Conservation (phyloP, 2,888 invertebrate genomes). For the Drosophila sordidapex region DNA sequence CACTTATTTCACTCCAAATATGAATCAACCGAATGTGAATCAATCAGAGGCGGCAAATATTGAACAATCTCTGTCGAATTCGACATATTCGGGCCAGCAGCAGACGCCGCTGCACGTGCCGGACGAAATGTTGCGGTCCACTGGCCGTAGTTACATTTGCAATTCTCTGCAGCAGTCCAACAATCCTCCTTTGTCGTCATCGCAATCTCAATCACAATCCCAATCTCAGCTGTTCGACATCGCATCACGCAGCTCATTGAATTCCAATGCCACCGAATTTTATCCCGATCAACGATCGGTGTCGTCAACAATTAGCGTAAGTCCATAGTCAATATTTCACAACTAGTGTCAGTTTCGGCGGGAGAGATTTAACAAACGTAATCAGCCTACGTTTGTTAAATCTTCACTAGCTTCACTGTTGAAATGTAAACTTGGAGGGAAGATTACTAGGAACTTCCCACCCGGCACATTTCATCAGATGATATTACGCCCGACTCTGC, state of each 20-base stretch:
- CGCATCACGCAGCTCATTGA: conserved; percentile 28
- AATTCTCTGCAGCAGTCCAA: neutral
- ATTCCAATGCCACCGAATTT: conserved; percentile 47
- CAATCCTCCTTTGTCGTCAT: neutral
- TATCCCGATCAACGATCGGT: neutral
- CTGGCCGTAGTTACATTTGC: neutral
- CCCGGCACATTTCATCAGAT: neutral
- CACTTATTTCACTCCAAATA: neutral
- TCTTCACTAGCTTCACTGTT: neutral
- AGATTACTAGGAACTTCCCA: neutral
- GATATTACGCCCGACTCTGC: neutral
- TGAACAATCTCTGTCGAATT: neutral
- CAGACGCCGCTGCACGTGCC: neutral
- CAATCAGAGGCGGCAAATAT: neutral
- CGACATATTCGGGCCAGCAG: neutral
- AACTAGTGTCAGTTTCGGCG: neutral
- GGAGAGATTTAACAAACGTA: neutral
- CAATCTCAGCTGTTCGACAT: neutral
- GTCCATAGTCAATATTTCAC: neutral
- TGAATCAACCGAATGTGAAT: neutral
- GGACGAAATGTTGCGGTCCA: conserved; percentile 6
- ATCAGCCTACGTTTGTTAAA: neutral
- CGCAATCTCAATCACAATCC: conserved; percentile 8
- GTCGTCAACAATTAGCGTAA: conserved; percentile 18
- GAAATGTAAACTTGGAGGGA: neutral